Base-by-base conservation (phyloP, 2,113 vertebrate species). In the Pterophyllum scalare region DNA sequence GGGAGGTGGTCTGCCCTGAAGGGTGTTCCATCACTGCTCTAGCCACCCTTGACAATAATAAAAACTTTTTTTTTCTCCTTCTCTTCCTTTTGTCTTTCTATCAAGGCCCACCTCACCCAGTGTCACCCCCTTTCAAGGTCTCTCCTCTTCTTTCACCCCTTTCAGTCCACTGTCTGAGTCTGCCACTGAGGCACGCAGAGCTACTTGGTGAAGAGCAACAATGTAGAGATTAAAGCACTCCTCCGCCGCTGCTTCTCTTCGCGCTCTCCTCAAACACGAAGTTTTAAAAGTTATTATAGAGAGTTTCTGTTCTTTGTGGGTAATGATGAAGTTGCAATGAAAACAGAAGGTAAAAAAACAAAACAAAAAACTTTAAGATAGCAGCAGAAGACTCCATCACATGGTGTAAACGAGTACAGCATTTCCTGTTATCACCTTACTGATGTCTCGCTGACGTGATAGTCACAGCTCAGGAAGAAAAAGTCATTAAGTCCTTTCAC, bases 1-100 rank as follows among this genome's bases (percentile, higher is more conserved):
- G 59, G 88, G 85, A 89, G 91, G 91, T 86, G 89, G 87, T 86
- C 89, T 78, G 83, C 81, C 84, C 90, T 82, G 81, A 86, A 81
- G 85, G 77, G 75, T 88, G 85, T 83, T 91, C 87, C 82, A 87
- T 93, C 90, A 86, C 31, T 22, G 88, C 86, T 89, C 65, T 61
- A 77, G 77, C 38, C 70, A 83, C 67, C 82, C 83, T 81, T 57
- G 13, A 86, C 31, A 28, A 74, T 70, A 70, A 70, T 1, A 40
- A 77, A 31, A 3, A 26, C 52, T 20, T 82, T 24, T 67, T 76
- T 60, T 64, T 52, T 12, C 35, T 33, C 79, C 58, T 61, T n/a
- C 28, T 24, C 9, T 24, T 35, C 10, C 7, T 75, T 58, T 72
- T 65, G 33, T 75, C 17, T 58, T 52, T 56, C 79, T 46, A 52